Evolutionary conservation across 2,888 invertebrate species (phyloP), one percentile per base, ranked within the genome.

Genomic region (Disparrhopalites patrizii): DNA sequence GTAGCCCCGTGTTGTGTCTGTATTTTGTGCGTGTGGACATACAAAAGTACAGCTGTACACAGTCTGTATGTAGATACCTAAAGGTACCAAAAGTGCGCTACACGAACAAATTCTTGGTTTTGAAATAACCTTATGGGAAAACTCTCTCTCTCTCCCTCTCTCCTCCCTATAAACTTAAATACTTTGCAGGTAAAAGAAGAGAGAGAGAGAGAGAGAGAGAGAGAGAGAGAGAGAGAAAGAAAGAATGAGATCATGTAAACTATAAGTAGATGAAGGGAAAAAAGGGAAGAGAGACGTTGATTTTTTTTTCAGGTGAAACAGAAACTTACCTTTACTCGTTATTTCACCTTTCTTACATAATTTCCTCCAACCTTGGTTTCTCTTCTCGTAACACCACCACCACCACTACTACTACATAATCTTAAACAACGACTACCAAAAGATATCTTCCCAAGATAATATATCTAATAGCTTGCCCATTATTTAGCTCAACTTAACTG

Each of bases 361-460:
- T 47, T 47, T 47, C 25, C 47, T 47, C n/a, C 5, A 47, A 23
- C 47, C 20, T 47, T 8, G 47, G 47, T 47, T 47, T 47, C 47
- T 47, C 47, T 47, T 47, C 47, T 47, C n/a, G n/a, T n/a, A n/a
- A n/a, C n/a, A n/a, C n/a, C n/a, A n/a, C n/a, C n/a, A n/a, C n/a
- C n/a, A n/a, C n/a, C n/a, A n/a, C n/a, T n/a, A n/a, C 47, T 25
- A 47, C 20, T 47, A 47, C 47, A 47, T 47, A 47, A 47, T 47
- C 47, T 47, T 47, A 25, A 47, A 47, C 47, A 47, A 47, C 47
- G 25, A 23, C 47, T 47, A 47, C n/a, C n/a, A n/a, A n/a, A n/a
- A 47, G 47, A 47, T 47, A 47, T 47, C 47, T 47, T 47, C 47
- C 47, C 47, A 23, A 47, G 47, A 47, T 47, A 47, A 47, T 47